Conservation (phyloP, 1,140 invertebrate species). For the Chrysopa pallens region DNA sequence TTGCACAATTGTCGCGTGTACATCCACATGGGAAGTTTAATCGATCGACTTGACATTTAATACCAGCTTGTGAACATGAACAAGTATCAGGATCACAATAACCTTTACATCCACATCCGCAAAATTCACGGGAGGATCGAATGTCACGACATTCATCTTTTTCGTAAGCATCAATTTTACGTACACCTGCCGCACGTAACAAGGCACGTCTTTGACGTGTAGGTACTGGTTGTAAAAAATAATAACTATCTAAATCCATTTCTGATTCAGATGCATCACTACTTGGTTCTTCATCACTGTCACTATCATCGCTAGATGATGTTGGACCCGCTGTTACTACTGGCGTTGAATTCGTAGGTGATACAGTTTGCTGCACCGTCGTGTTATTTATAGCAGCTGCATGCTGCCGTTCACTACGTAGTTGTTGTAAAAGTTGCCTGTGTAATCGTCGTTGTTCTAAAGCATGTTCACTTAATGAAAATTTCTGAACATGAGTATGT, state of each 20-base stretch:
- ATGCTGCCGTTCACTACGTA: slow-evolving; percentile 46
- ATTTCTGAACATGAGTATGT: slow-evolving; percentile 61
- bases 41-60: slow-evolving; percentile 80
- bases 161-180: slow-evolving; percentile 84
- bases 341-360: neutral
- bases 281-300: slow-evolving; percentile 57
- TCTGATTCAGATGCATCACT: slow-evolving; percentile 71
- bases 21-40: slow-evolving; percentile 94
- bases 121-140: slow-evolving; percentile 78
- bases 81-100: slow-evolving; percentile 92
- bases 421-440: slow-evolving; percentile 58
- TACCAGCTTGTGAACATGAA: slow-evolving; percentile 81
- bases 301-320: slow-evolving; percentile 52
- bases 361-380: slow-evolving; percentile 18
- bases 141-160: slow-evolving; percentile 91
- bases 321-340: neutral
- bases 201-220: slow-evolving; percentile 76
- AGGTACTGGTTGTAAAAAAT: slow-evolving; percentile 84
- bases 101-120: slow-evolving; percentile 87
- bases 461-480: slow-evolving; percentile 54
- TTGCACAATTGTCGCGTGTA: slow-evolving; percentile 82
- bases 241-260: slow-evolving; percentile 80
- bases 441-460: slow-evolving; percentile 72
- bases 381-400: slow-evolving; percentile 8
- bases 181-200: slow-evolving; percentile 72